Evolutionary conservation across 2,113 vertebrate genomes (phyloP).

Genomic region (Rhinoderma darwinii): DNA sequence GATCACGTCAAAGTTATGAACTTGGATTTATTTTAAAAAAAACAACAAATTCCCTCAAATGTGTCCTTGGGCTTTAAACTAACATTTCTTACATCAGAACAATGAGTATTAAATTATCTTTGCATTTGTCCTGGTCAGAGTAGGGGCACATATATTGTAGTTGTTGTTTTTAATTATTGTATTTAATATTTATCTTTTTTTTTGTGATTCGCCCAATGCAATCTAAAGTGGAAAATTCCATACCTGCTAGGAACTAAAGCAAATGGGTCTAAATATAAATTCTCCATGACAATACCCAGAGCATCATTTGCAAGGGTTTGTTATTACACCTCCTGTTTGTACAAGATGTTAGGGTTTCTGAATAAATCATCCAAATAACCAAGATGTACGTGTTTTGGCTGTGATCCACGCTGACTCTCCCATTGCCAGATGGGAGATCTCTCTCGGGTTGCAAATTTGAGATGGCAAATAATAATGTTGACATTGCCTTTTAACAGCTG

Average conservation of each 20-base stretch:
- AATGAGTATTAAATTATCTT: too few relatives aligned
- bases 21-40: too few relatives aligned
- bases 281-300: neutral
- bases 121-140: too few relatives aligned
- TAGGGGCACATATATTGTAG: too few relatives aligned
- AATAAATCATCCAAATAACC: conserved; percentile 15
- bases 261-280: neutral
- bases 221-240: neutral
- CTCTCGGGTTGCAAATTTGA: neutral
- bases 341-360: neutral
- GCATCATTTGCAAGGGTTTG: neutral
- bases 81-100: too few relatives aligned
- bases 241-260: neutral
- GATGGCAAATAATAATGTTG: conserved; percentile 33
- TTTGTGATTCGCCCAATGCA: neutral
- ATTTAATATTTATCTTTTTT: neutral
- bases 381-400: conserved; percentile 4
- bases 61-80: too few relatives aligned
- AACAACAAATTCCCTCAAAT: too few relatives aligned
- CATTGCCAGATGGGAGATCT: conserved; percentile 33
- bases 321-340: neutral
- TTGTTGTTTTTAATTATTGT: neutral
- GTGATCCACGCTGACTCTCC: conserved; percentile 2
- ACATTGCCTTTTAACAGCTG: conserved; percentile 29
- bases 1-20: too few relatives aligned